Conservation (phyloP, 35 echinoderm and acorn worm genomes). For the Heliocidaris tuberculata region DNA sequence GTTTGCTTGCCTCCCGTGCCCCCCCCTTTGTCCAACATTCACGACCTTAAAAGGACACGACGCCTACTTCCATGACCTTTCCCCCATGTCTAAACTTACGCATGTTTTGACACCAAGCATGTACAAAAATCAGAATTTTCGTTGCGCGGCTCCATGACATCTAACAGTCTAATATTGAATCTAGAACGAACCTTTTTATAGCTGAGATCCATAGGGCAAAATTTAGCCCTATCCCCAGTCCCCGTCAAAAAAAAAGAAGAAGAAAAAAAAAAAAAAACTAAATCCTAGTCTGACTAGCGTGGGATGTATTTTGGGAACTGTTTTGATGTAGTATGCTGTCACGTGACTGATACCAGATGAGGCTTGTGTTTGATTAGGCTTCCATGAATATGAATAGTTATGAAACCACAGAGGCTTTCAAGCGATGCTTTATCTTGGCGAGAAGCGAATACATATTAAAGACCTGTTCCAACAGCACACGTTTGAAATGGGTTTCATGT, state of each 20-base stretch:
- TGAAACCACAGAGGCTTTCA: not conserved
- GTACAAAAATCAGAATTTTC: too few relatives aligned
- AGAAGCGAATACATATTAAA: not conserved
- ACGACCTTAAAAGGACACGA: too few relatives aligned
- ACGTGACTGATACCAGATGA: not conserved
- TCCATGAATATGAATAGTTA: slow-evolving; percentile 4
- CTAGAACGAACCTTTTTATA: too few relatives aligned
- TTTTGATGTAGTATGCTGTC: not conserved
- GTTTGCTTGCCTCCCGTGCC: too few relatives aligned
- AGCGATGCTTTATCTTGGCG: not conserved
- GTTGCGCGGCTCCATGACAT: too few relatives aligned
- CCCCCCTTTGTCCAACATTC: too few relatives aligned
- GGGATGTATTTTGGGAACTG: not conserved
- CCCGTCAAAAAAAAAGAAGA: not conserved
- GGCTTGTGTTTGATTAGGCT: not conserved
- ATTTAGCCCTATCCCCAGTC: too few relatives aligned
- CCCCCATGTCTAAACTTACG: too few relatives aligned
- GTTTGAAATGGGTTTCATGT: not conserved
- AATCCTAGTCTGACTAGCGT: not conserved
- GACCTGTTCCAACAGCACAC: not conserved
- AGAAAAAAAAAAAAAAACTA: not conserved
- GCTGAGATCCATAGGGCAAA: too few relatives aligned
- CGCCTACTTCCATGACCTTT: too few relatives aligned
- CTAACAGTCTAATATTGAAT: too few relatives aligned
- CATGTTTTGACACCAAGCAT: too few relatives aligned